phyloP scores from a whole-genome alignment of 1,140 invertebrate species.

The Drosophila bipectinata region DNA sequence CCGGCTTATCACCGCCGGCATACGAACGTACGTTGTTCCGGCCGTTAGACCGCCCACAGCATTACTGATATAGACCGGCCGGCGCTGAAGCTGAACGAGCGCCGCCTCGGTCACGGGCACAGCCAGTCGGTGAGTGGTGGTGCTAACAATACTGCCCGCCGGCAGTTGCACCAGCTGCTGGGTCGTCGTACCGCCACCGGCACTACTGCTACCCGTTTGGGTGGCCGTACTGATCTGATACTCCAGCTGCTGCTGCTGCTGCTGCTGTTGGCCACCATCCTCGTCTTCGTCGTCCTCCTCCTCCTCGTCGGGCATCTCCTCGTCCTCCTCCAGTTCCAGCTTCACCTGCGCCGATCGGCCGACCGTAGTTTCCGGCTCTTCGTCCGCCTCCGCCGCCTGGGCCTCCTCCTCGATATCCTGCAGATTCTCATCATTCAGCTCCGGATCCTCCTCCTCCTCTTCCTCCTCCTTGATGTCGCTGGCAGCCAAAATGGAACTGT shows the following conservation, averaged over 20 bases:
- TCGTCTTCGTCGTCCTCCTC: constrained; percentile 59
- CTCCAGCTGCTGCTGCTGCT: constrained; percentile 32
- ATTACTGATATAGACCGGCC: constrained; percentile 80
- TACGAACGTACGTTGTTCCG: constrained; percentile 71
- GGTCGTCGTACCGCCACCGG: constrained; percentile 1
- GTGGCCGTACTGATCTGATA: constrained; percentile 37
- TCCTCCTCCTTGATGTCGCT: constrained; percentile 67
- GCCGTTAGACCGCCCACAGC: constrained; percentile 62
- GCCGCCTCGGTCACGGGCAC: constrained; percentile 77
- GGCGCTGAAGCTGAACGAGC: constrained; percentile 74
- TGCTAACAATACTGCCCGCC: constrained; percentile 76
- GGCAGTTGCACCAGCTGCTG: constrained; percentile 74
- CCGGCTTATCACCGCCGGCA: constrained; percentile 77
- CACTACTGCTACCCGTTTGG: constrained; percentile 22
- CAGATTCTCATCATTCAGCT: constrained; percentile 78
- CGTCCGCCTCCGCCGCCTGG: constrained; percentile 77
- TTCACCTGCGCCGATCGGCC: constrained; percentile 64
- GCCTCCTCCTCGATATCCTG: constrained; percentile 82
- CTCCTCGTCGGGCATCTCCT: constrained; percentile 60
- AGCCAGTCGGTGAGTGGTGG: constrained; percentile 61
- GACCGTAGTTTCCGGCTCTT: constrained; percentile 62
- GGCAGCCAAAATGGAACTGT: constrained; percentile 39
- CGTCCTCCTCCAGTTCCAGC: constrained; percentile 68
- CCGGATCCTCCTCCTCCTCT: constrained; percentile 78
- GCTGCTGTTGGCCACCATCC: constrained; percentile 22